Base-by-base conservation (phyloP, 2,797 vertebrate genomes). In the Xerus rutilus region DNA sequence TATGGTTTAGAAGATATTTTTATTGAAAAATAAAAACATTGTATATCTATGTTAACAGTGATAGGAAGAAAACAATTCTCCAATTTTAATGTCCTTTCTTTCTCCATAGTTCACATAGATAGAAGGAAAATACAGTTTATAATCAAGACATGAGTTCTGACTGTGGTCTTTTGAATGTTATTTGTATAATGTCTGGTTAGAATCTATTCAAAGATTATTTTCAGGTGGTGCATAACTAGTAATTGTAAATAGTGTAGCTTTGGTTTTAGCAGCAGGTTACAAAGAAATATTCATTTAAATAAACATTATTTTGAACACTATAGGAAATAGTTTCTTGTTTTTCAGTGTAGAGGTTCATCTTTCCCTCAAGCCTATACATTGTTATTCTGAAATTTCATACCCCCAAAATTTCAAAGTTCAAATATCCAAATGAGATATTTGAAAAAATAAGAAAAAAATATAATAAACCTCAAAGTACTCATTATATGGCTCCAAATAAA, bases 221-320 rank as follows among this genome's bases (percentile, higher is more conserved):
- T 91, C 88, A 14, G 35, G 13, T 86, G 78, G 57, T 69, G 5
- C 0, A 32, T 86, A 65, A 96, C 89, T 45, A 87, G 20, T 89
- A 35, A 87, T 79, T 89, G 78, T 87, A 77, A 86, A 91, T 81
- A 87, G 47, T 82, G 76, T 25, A 77, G 5, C 52, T 35, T 77
- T 91, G n/a, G 65, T 93, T 28, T 95, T 96, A 96, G 67, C 77
- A 97, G 65, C n/a, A 94, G n/a, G 79, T 97, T 97, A 72, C 14
- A 86, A 65, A 74, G 89, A 30, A 65, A 45, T 70, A 39, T 70
- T 62, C 32, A 43, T 92, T 96, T 65, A 93, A 74, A 86, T 89
- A 87, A 97, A 96, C 3, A 86, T 79, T 78, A 85, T 39, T 94
- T 89, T 89, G 54, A 92, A 43, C 5, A 54, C 11, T 54, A 65